Evolutionary conservation across 1,140 invertebrate species (phyloP).

Genomic region (Drosophila serrata): DNA sequence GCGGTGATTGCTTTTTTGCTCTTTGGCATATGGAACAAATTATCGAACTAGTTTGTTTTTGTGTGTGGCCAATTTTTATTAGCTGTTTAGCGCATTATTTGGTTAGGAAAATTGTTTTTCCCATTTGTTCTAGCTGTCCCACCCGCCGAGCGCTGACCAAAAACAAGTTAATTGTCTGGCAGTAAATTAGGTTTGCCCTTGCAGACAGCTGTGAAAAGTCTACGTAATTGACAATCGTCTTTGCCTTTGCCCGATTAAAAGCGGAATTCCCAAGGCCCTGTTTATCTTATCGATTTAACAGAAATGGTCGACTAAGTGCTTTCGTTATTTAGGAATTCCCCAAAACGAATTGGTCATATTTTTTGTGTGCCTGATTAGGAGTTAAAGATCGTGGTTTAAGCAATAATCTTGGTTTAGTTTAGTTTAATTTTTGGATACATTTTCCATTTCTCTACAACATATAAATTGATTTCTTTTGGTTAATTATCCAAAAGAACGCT

Average conservation of each 20-base stretch:
- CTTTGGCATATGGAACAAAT: constrained; percentile 56
- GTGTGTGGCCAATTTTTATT: constrained; percentile 66
- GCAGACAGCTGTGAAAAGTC: constrained; percentile 24
- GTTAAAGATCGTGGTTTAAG: neutral
- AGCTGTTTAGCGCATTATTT: constrained; percentile 68
- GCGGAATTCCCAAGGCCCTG: constrained; percentile 28
- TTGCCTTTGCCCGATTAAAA: constrained; percentile 22
- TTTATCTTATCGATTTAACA: constrained; percentile 20
- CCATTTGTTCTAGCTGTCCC: constrained; percentile 1
- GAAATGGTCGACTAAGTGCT: constrained; percentile 25
- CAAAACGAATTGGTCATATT: constrained; percentile 24
- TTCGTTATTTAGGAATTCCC: constrained; percentile 28
- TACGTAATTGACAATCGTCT: constrained; percentile 27
- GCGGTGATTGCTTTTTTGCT: constrained; percentile 48
- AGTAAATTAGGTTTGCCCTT: constrained; percentile 33
- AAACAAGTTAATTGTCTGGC: constrained; percentile 39
- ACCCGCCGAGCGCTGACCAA: constrained; percentile 3
- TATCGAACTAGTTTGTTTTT: constrained; percentile 72
- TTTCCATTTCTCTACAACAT: neutral
- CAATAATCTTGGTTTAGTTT: neutral
- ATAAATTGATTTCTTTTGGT: neutral
- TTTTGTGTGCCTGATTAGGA: constrained; percentile 2
- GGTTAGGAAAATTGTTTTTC: constrained; percentile 57
- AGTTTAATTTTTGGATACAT: neutral
- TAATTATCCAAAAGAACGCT: neutral